Base-by-base conservation (phyloP, 2,113 vertebrate species). In the Seriola rivoliana region DNA sequence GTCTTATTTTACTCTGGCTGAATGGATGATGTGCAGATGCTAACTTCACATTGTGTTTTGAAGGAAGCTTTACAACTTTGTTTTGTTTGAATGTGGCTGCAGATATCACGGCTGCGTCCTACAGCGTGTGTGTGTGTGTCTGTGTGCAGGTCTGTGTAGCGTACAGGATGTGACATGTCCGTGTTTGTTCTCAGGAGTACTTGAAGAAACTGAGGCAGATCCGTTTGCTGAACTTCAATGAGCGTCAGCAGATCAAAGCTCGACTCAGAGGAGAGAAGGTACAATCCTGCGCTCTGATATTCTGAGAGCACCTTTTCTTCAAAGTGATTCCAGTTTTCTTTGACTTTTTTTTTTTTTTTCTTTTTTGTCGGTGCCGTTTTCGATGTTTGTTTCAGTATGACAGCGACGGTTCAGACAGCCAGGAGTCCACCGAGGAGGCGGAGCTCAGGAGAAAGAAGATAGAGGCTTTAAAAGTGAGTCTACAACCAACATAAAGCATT, bases 191-290 rank as follows among this genome's bases (percentile, higher is more conserved):
- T 82, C 78, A 99, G 98, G 97, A 98, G 81, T 99, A 99, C 88
- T 93, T 99, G 93, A 94, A 97, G 54, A 96, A 97, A 83, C 91
- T 99, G 82, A 96, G 96, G 73, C 98, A 99, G 91, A 99, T 99
- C 90, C 95, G 98, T 67, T 91, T 99, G 87, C 98, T 99, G 87
- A 99, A 99, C 94, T 99, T 99, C 78, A 99, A 99, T 73, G 98
- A 99, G 86, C 96, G 98, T 52, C 98, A 98, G 78, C 96, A 99
- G 94, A 97, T 99, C 82, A 98, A 96, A 97, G 98, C 98, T 25
- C 96, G 96, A 76, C 96, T 99, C 90, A 93, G 96, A 94, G 98
- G 98, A 92, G 97, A 97, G 89, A 98, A 97, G 96, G 98, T 96
- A 93, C 44, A 11, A 55, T 50, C 59, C 46, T 60, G 23, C 42